Evolutionary conservation across 2,797 vertebrate genomes (phyloP).

Genomic region (Coluber constrictor): DNA sequence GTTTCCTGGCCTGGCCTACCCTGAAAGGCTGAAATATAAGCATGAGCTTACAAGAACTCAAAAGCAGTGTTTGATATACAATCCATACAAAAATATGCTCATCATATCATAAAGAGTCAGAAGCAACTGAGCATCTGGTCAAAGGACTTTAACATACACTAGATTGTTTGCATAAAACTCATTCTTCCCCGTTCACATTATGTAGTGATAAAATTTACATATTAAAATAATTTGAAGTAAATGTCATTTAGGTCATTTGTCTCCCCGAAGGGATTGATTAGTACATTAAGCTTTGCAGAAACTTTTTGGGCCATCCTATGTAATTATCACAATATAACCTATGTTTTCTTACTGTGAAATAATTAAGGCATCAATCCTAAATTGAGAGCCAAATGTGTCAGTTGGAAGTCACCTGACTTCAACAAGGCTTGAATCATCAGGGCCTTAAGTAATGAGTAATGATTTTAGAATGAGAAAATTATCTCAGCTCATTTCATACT

Average conservation of each 20-base stretch:
- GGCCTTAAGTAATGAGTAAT: neutral
- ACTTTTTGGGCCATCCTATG: constrained; percentile 49
- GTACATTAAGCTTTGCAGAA: constrained; percentile 41
- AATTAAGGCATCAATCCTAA: constrained; percentile 17
- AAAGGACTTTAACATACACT: constrained; percentile 1
- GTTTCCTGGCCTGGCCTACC: neutral
- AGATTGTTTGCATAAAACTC: constrained; percentile 28
- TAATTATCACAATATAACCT: constrained; percentile 39
- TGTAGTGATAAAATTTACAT: constrained; percentile 5
- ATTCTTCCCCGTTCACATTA: constrained; percentile 14
- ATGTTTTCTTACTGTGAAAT: constrained; percentile 38
- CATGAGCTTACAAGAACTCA: neutral
- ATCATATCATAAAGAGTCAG: neutral
- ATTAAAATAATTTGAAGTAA: constrained; percentile 48
- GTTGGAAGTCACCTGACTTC: neutral
- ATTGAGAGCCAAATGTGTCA: constrained; percentile 23
- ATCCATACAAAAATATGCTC: neutral
- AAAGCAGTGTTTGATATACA: neutral
- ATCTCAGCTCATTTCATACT: constrained; percentile 17
- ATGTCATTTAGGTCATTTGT: constrained; percentile 42
- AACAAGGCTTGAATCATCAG: constrained; percentile 3
- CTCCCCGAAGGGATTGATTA: constrained; percentile 53
- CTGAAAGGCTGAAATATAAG: neutral
- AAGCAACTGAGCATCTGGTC: neutral
- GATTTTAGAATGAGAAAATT: constrained; percentile 13